phyloP scores from a whole-genome alignment of 1,140 invertebrate species.

The Diorhabda elongata region DNA sequence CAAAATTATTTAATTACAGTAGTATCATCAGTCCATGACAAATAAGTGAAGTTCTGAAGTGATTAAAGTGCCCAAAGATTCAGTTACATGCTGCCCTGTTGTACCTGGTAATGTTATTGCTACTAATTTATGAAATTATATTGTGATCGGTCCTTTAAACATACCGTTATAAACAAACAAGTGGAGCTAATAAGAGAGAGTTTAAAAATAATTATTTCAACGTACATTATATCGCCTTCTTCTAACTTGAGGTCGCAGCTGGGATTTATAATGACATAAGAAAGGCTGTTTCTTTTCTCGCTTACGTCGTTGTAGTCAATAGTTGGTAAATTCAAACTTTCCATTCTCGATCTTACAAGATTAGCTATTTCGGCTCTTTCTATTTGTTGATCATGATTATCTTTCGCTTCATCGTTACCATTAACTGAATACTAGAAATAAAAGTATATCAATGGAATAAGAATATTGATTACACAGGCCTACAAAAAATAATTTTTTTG shows the following conservation, averaged over 20 bases:
- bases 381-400: slow-evolving; percentile 84
- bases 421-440: slow-evolving; percentile 72
- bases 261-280: slow-evolving; percentile 98
- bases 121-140: too few relatives aligned
- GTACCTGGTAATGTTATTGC: too few relatives aligned
- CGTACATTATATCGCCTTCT: slow-evolving; percentile 93
- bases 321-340: slow-evolving; percentile 82
- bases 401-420: slow-evolving; percentile 74
- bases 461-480: too few relatives aligned
- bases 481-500: too few relatives aligned
- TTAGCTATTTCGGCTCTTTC: slow-evolving; percentile 94
- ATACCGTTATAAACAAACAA: too few relatives aligned
- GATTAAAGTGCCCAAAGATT: too few relatives aligned
- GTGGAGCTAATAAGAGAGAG: too few relatives aligned
- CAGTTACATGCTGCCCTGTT: too few relatives aligned
- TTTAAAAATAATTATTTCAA: slow-evolving; percentile 19
- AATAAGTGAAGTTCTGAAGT: too few relatives aligned
- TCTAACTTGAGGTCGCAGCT: slow-evolving; percentile 95
- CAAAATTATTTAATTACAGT: too few relatives aligned
- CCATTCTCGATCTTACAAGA: slow-evolving; percentile 88
- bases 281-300: slow-evolving; percentile 86
- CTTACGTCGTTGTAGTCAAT: slow-evolving; percentile 91
- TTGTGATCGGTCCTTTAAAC: too few relatives aligned
- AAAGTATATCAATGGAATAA: background rate
- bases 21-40: too few relatives aligned